Conservation (phyloP, 2,113 vertebrate genomes). For the Noturus placidus region DNA sequence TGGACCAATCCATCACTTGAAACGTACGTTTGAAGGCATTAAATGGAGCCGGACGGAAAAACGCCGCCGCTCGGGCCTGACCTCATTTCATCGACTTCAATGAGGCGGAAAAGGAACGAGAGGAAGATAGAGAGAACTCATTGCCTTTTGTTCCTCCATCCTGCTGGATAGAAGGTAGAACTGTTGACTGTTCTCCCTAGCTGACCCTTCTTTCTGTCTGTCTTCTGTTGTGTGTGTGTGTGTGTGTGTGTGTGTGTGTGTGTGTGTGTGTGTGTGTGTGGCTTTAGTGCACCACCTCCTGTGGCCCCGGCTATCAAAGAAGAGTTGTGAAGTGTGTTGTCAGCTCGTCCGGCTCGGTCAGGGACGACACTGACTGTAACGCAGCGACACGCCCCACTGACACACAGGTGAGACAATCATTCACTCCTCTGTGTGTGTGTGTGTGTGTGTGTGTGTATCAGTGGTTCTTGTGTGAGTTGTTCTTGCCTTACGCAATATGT, state of each 20-base stretch:
- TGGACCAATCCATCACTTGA: conserved; percentile 52
- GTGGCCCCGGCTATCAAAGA: conserved; percentile 93
- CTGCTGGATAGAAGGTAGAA: conserved; percentile 25
- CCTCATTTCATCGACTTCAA: conserved; percentile 73
- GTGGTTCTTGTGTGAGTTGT: background rate
- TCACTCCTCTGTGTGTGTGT: background rate
- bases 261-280: conserved; percentile 16
- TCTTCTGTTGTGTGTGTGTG: background rate
- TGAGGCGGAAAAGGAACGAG: conserved; percentile 66
- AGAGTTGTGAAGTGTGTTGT: conserved; percentile 91
- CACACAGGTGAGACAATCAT: conserved; percentile 79
- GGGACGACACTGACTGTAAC: conserved; percentile 90
- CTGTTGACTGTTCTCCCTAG: background rate
- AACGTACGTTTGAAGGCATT: conserved; percentile 74
- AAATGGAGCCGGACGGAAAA: conserved; percentile 76
- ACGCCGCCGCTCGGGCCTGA: conserved; percentile 73
- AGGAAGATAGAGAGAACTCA: conserved; percentile 36
- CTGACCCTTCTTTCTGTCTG: conserved; percentile 32
- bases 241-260: conserved; percentile 22
- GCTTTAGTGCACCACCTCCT: conserved; percentile 88
- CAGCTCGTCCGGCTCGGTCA: conserved; percentile 83
- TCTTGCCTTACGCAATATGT: background rate
- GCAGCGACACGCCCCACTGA: conserved; percentile 89
- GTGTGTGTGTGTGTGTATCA: background rate
- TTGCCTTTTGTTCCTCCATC: conserved; percentile 50